These are phyloP conservation scores for Channa maculata DNA, from an alignment of 2,113 vertebrate species.

Conservation along the genomic window DNA sequence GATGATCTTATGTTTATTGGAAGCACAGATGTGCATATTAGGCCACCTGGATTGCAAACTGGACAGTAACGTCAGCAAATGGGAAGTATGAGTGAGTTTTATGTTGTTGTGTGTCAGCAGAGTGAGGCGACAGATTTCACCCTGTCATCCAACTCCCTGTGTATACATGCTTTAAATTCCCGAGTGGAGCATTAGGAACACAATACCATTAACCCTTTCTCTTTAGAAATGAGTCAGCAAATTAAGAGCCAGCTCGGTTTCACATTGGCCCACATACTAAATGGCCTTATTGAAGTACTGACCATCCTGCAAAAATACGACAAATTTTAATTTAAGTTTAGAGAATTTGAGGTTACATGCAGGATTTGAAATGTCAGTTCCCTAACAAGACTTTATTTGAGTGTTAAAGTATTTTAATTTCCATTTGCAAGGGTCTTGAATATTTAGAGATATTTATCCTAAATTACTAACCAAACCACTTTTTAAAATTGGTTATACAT, in stretches of 20 bases:
- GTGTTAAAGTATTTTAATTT: no score
- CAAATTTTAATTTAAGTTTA: no score
- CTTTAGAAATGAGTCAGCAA: conserved; percentile 1
- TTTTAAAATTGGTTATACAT: no score
- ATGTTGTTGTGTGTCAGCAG: conserved; percentile 26
- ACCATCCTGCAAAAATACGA: no score
- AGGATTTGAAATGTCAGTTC: no score
- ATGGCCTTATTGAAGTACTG: neutral
- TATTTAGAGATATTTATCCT: no score
- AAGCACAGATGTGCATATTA: conserved; percentile 18
- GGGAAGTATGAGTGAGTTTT: conserved; percentile 7
- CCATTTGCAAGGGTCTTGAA: no score
- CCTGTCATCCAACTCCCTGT: conserved; percentile 26
- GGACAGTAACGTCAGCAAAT: conserved; percentile 22
- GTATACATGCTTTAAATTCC: conserved; percentile 50
- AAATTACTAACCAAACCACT: no score
- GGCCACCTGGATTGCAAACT: neutral
- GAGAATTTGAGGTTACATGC: no score
- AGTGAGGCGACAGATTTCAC: conserved; percentile 41
- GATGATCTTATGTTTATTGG: conserved; percentile 23
- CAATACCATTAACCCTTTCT: conserved; percentile 37
- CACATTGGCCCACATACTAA: neutral
- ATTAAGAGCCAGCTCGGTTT: conserved; percentile 3
- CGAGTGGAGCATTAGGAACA: conserved; percentile 27
- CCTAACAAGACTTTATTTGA: no score